Evolutionary conservation across 1,140 invertebrate species (phyloP), one percentile per base, ranked within the genome.

Genomic region (Chymomyza costata): DNA sequence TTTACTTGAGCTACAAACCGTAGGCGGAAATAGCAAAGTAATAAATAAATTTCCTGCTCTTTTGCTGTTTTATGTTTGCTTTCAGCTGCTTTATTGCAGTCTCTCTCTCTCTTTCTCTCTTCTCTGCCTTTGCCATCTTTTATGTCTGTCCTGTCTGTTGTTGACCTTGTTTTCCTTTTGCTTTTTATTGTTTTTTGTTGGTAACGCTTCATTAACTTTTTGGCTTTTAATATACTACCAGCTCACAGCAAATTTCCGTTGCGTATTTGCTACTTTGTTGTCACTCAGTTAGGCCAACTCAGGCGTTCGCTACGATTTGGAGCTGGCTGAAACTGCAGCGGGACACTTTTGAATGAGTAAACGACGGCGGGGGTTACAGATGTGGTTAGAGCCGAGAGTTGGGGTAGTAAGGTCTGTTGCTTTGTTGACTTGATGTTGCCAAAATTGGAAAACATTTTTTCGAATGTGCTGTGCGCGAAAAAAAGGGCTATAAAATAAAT

Each of bases 191-290:
- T 44, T 51, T 48, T 48, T 55, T 51, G 54, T 32, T 52, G 64
- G 46, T 63, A 62, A 66, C 67, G 62, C 73, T 76, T 76, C 71
- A 76, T 76, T 76, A 76, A 76, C 62, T 80, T 71, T 65, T 58
- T 58, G 66, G 64, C 64, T 80, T 76, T 78, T 76, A 76, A 76
- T 76, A 76, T 53, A 80, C 73, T 76, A 45, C 56, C 18, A 11
- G 43, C 40, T 46, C 46, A 52, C 19, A n/a, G n/a, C 50, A 58
- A 56, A 65, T 65, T 76, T 74, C 53, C 60, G 54, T 34, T 58
- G 47, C 39, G 54, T 45, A 50, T 63, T 66, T 53, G 39, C 34
- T 30, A 37, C 41, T 55, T 48, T 40, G 57, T 78, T 76, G 73
- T 76, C 73, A 66, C 66, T 78, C 56, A 59, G 68, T 63, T n/a